Evolutionary conservation across 1,140 invertebrate genomes (phyloP).

Genomic region (Coboldia fuscipes): DNA sequence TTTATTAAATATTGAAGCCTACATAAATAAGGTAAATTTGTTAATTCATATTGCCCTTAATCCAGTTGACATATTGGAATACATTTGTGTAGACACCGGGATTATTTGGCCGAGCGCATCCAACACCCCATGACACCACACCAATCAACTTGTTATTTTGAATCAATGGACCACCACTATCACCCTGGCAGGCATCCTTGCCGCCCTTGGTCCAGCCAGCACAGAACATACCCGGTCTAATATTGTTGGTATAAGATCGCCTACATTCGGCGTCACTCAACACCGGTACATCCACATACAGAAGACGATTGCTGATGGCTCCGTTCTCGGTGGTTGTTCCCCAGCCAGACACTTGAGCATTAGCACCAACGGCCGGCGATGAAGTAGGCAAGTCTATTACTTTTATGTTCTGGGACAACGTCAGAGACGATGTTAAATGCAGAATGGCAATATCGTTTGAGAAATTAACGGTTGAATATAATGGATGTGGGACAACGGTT

Average conservation of each 20-base stretch:
- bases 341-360: conserved; percentile 4
- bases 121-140: conserved; percentile 28
- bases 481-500: conserved; percentile 11
- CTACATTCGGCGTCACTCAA: conserved; percentile 2
- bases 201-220: conserved; percentile 2
- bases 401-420: neutral
- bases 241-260: conserved; percentile 1
- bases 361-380: neutral
- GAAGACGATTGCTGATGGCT: conserved; percentile 2
- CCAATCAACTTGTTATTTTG: conserved; percentile 19
- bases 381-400: neutral
- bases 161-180: conserved; percentile 10
- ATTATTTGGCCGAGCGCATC: conserved; percentile 25
- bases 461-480: conserved; percentile 8
- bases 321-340: conserved; percentile 2
- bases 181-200: conserved; percentile 2
- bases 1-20: no score
- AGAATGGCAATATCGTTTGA: neutral
- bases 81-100: conserved; percentile 35
- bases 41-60: no score
- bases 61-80: conserved; percentile 9
- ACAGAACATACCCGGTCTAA: conserved; percentile 6
- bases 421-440: neutral
- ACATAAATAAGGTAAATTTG: no score
- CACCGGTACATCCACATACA: conserved; percentile 4